Percentiles rank a stretch among this genome's conserved stretches.
Conservation (phyloP, 2,888 invertebrate genomes). For the Prosopocoilus inquinatus region DNA sequence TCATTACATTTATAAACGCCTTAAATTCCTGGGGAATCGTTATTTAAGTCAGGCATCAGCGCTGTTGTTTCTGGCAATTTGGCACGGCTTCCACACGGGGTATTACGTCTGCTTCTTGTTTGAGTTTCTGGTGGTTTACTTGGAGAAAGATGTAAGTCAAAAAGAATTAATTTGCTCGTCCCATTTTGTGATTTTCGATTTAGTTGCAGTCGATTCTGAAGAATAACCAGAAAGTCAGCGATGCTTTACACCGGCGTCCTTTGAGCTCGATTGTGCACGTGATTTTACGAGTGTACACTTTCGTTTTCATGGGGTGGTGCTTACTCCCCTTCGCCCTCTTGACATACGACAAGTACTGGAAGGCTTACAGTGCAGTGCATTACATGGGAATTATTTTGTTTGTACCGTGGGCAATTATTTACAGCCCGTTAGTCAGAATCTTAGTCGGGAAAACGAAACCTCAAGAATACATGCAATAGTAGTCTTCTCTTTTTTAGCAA, state of each 20-base stretch:
- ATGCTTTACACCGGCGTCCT: slow-evolving; percentile 44
- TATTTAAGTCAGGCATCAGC: slow-evolving; percentile 77
- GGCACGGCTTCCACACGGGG: slow-evolving; percentile 95
- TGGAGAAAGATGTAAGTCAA: slow-evolving; percentile 76
- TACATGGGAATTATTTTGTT: slow-evolving; percentile 71
- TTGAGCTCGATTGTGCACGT: slow-evolving; percentile 53
- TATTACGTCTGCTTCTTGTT: slow-evolving; percentile 92
- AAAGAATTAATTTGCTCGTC: not conserved
- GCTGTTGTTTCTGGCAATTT: slow-evolving; percentile 83
- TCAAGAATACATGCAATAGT: not conserved
- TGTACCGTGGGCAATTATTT: slow-evolving; percentile 62
- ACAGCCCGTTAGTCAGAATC: slow-evolving; percentile 49
- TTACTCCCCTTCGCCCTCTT: slow-evolving; percentile 73
- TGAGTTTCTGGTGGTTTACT: slow-evolving; percentile 83
- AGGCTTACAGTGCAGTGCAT: slow-evolving; percentile 62
- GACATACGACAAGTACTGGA: slow-evolving; percentile 66
- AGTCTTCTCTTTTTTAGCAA: too few relatives aligned
- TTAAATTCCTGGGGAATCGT: slow-evolving; percentile 85
- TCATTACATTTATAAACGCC: slow-evolving; percentile 90
- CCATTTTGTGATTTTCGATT: slow-evolving; percentile 31
- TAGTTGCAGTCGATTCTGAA: slow-evolving; percentile 58
- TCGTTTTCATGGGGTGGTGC: slow-evolving; percentile 82
- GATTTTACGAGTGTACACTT: slow-evolving; percentile 69
- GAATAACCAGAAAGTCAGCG: slow-evolving; percentile 53
- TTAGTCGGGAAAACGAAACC: not conserved